Conservation (phyloP, 2,113 vertebrate genomes). For the Grammomys dolichurus region DNA sequence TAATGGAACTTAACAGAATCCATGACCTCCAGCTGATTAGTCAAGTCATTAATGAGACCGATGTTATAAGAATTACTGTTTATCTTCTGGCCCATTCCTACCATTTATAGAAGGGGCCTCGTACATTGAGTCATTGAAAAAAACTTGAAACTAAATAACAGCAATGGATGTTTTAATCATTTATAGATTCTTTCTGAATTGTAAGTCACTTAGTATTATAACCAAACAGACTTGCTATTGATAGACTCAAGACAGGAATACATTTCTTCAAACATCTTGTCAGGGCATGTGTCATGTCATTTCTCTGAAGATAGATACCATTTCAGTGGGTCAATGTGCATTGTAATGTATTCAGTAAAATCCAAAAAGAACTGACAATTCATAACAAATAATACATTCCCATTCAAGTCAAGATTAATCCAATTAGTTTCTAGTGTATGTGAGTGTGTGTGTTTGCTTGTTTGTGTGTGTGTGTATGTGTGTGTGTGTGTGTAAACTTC, state of each 20-base stretch:
- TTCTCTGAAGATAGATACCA: not conserved
- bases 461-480: too few species aligned
- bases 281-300: not conserved
- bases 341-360: not conserved
- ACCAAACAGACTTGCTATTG: not conserved
- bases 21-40: not conserved
- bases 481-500: not conserved
- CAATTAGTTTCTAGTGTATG: too few species aligned
- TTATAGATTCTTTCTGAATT: not conserved
- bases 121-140: not conserved
- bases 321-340: not conserved
- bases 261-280: not conserved
- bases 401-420: not conserved
- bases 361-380: not conserved
- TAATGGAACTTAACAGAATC: constrained; percentile 35
- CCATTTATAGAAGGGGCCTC: not conserved
- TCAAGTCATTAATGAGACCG: not conserved
- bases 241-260: not conserved
- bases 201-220: not conserved
- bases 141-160: constrained; percentile 26
- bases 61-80: constrained; percentile 31
- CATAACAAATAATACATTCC: not conserved
- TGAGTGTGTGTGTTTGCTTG: too few species aligned
- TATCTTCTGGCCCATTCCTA: not conserved
- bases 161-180: not conserved